Evolutionary conservation across 2,113 vertebrate genomes (phyloP).

Genomic region (Guaruba guarouba): DNA sequence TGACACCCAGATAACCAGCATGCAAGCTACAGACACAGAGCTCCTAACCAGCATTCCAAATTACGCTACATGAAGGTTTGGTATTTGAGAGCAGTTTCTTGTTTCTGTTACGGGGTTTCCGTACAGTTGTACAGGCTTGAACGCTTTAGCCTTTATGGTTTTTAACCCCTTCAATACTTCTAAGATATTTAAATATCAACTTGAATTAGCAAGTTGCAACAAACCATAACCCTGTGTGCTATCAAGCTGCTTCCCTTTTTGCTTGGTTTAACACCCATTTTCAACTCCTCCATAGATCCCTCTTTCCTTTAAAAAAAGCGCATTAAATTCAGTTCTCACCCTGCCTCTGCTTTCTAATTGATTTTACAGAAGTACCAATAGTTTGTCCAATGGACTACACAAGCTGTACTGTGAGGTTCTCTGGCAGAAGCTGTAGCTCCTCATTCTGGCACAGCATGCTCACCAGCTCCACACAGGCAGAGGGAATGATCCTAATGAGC

Average conservation of each 20-base stretch:
- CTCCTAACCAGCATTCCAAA: neutral
- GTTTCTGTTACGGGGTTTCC: neutral
- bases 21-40: neutral
- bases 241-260: neutral
- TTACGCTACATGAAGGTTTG: neutral
- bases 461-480: fast-evolving
- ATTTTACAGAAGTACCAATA: neutral
- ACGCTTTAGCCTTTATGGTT: neutral
- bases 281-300: neutral
- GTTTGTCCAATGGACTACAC: neutral
- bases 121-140: neutral
- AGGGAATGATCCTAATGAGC: neutral
- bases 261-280: neutral
- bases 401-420: neutral
- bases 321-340: neutral
- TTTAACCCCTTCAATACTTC: neutral
- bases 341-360: neutral
- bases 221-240: fast-evolving
- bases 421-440: neutral
- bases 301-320: neutral
- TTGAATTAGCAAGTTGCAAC: neutral
- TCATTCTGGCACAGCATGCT: fast-evolving
- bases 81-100: neutral
- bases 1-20: fast-evolving
- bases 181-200: neutral